phyloP scores from a whole-genome alignment of 2,113 vertebrate genomes.

The Paedocypris sp. region DNA sequence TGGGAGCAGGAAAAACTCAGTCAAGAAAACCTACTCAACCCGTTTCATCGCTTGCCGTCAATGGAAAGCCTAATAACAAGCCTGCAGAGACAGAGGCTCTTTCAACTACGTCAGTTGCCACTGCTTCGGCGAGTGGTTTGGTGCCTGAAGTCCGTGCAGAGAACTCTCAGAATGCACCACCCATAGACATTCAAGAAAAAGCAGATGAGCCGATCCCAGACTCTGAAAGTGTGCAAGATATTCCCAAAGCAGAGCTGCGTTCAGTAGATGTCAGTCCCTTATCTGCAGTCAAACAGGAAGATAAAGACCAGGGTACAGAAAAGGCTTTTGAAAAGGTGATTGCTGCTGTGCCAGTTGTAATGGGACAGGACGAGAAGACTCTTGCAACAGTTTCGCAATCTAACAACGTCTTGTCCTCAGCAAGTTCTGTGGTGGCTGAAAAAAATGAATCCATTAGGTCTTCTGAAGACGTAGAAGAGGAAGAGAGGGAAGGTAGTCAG shows the following conservation, averaged over 20 bases:
- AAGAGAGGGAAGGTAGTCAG: constrained; percentile 58
- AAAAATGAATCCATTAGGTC: constrained; percentile 35
- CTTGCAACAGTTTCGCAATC: not conserved
- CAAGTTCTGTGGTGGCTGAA: not conserved
- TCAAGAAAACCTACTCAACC: constrained; percentile 49
- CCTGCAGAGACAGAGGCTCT: constrained; percentile 16
- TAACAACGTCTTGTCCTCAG: not conserved
- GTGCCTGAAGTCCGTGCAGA: constrained; percentile 13
- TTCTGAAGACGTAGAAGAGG: constrained; percentile 52
- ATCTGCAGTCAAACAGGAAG: not conserved
- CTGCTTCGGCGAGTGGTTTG: not conserved
- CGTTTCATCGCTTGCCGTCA: constrained; percentile 38
- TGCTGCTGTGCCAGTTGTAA: not conserved
- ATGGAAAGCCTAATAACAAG: constrained; percentile 25
- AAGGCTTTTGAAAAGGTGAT: not conserved
- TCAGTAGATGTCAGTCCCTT: not conserved
- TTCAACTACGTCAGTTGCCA: not conserved
- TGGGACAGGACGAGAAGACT: not conserved
- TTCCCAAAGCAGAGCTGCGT: not conserved
- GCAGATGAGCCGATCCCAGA: not conserved
- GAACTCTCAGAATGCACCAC: constrained; percentile 1
- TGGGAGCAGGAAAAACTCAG: constrained; percentile 25
- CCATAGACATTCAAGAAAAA: not conserved
- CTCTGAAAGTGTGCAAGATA: not conserved
- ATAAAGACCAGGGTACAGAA: not conserved